Evolutionary conservation across 2,113 vertebrate genomes (phyloP).

Genomic region (Sturnira hondurensis): DNA sequence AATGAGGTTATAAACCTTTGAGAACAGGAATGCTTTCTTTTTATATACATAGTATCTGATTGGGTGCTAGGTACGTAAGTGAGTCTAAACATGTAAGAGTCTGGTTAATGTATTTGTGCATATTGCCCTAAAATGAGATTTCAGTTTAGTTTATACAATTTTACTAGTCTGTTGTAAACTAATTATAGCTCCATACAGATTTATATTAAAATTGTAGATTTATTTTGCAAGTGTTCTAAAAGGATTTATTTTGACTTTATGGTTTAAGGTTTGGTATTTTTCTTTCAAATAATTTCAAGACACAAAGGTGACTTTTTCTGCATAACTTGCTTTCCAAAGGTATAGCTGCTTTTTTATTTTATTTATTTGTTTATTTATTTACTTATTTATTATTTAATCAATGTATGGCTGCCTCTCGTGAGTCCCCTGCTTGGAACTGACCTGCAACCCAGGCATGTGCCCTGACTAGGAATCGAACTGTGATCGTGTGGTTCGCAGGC

Average conservation of each 20-base stretch:
- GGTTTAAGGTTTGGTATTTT: not conserved
- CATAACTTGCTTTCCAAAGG: not conserved
- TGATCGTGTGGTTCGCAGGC: too few relatives aligned
- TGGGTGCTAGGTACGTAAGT: not conserved
- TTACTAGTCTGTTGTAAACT: not conserved
- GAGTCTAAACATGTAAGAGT: not conserved
- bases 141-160: not conserved
- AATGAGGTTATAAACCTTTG: not conserved
- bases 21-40: not conserved
- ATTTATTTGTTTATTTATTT: too few relatives aligned
- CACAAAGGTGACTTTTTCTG: not conserved
- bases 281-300: not conserved
- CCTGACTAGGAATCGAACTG: too few relatives aligned
- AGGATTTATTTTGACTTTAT: conserved; percentile 31
- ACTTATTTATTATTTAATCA: too few relatives aligned
- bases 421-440: too few relatives aligned
- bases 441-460: too few relatives aligned
- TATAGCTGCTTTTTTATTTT: not conserved
- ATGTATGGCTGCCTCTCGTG: too few relatives aligned
- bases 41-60: not conserved
- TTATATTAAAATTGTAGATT: not conserved
- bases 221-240: conserved; percentile 5
- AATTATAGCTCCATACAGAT: not conserved
- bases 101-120: not conserved
- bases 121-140: not conserved